Evolutionary conservation across 2,113 vertebrate species (phyloP), one percentile per base, ranked within the genome.

Genomic region (Gyps fulvus): DNA sequence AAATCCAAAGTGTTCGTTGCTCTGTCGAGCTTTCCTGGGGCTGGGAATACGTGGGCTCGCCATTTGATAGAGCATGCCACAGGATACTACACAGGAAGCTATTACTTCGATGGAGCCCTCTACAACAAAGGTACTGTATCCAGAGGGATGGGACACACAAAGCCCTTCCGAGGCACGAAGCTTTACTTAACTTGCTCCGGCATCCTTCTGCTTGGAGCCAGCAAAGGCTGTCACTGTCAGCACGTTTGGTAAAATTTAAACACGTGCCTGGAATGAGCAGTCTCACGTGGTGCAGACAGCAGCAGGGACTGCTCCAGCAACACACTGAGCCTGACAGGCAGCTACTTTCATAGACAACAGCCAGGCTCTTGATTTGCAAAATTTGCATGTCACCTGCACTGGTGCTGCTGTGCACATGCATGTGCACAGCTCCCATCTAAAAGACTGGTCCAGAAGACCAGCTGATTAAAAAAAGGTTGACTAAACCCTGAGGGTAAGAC

Each of bases 81-180:
- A 0, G 99, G 99, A 67, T 99, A 98, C 98, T 99, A 99, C 96
- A 99, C 99, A 0, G 99, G 99, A 55, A 99, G 99, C 97, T 99
- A 99, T 81, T 99, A 99, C 94, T 99, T 99, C 8, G 99, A 99
- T 6, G 99, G 99, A 91, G 98, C 99, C 1, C 98, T 99, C 29
- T 99, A 99, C 97, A 99, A 99, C 97, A 99, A 99, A 98, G 99
- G 99, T 99, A 96, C 43, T 3, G 4, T 20, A 32, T 6, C 22
- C 61, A 5, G 38, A 34, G 58, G 34, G 67, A 31, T 3, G 43
- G 45, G 31, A 13, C 25, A 29, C 20, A 18, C 45, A 16, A 10
- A 72, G 52, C 27, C 54, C 25, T 63, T 45, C 59, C 2, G 2
- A 19, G 78, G 87, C 79, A 71, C 6, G 3, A 34, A 36, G 40